Evolutionary conservation across 2,888 invertebrate genomes (phyloP).

Genomic region (Neria commutata): DNA sequence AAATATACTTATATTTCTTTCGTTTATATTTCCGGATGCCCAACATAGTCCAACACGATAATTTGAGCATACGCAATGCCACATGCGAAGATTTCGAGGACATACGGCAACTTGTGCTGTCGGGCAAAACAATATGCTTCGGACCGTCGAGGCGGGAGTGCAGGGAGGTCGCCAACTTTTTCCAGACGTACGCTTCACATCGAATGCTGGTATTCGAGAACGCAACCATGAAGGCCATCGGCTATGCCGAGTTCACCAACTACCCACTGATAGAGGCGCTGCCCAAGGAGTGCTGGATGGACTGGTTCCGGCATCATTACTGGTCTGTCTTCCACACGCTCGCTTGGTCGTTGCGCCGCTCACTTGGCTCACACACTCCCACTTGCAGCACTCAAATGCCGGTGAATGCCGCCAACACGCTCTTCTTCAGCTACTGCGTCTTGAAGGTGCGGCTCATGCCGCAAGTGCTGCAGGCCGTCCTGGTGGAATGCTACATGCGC

Average conservation of each 20-base stretch:
- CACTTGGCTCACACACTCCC: too few species aligned
- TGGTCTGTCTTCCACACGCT: conserved; percentile 35
- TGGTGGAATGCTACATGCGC: conserved; percentile 41
- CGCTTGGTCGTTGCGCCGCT: not conserved
- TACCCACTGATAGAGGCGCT: conserved; percentile 43
- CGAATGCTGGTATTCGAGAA: conserved; percentile 36
- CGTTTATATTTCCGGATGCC: too few species aligned
- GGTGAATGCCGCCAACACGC: conserved; percentile 40
- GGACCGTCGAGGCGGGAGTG: conserved; percentile 22
- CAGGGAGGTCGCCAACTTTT: conserved; percentile 26
- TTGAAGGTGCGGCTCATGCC: conserved; percentile 20
- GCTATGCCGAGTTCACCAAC: conserved; percentile 50
- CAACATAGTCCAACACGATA: too few species aligned
- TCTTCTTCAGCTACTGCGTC: conserved; percentile 43
- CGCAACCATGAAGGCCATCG: conserved; percentile 27
- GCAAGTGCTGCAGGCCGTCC: conserved; percentile 30
- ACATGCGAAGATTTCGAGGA: conserved; percentile 6
- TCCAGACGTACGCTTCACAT: conserved; percentile 40
- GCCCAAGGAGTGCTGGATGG: conserved; percentile 42
- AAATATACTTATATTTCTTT: too few species aligned
- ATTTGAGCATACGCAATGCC: conserved; percentile 25
- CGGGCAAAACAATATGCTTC: conserved; percentile 17
- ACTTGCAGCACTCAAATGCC: conserved; percentile 13
- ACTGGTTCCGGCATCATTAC: conserved; percentile 47
- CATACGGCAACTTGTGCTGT: conserved; percentile 10